A percentile compares a stretch with the other conserved stretches of the same genome.
phyloP scores from a whole-genome alignment of 2,888 invertebrate genomes.

The Scaptomyza cyrtandrae region DNA sequence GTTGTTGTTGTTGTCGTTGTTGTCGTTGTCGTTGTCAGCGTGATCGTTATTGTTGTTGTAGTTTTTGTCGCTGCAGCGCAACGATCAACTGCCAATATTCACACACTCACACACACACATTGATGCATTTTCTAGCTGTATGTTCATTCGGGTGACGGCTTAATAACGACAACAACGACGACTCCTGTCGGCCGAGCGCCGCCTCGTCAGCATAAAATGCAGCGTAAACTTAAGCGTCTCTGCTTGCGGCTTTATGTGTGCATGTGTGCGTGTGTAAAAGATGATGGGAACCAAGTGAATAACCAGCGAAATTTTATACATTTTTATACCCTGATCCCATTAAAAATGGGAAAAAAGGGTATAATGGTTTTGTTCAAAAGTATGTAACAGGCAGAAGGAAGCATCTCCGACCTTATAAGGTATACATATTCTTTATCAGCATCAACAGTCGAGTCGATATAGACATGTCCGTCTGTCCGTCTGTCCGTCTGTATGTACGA shows the following conservation, averaged over 20 bases:
- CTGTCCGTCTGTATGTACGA: too few species aligned
- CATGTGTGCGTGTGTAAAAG: conserved; percentile 5
- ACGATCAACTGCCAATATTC: conserved; percentile 26
- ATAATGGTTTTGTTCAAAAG: too few species aligned
- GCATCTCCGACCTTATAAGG: too few species aligned
- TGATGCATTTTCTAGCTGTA: neutral
- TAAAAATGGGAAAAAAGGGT: too few species aligned
- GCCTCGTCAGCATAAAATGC: conserved; percentile 46
- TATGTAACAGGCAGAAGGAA: too few species aligned
- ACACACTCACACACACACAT: conserved; percentile 14
- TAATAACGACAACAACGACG: conserved; percentile 5
- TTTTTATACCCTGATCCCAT: too few species aligned
- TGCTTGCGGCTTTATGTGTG: conserved; percentile 1
- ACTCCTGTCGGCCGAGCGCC: conserved; percentile 51
- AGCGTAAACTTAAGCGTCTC: conserved; percentile 20
- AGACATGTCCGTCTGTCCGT: too few species aligned
- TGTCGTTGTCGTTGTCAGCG: neutral
- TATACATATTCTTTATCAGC: too few species aligned
- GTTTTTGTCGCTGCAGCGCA: conserved; percentile 27
- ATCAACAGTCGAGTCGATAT: too few species aligned
- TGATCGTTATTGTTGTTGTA: neutral
- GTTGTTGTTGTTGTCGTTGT: neutral
- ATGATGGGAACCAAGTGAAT: neutral
- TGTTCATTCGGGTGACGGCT: conserved; percentile 16
- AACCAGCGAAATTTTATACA: neutral